Evolutionary conservation across 2,113 vertebrate species (phyloP), one percentile per base, ranked within the genome.

Genomic region (Cephalopterus ornatus): DNA sequence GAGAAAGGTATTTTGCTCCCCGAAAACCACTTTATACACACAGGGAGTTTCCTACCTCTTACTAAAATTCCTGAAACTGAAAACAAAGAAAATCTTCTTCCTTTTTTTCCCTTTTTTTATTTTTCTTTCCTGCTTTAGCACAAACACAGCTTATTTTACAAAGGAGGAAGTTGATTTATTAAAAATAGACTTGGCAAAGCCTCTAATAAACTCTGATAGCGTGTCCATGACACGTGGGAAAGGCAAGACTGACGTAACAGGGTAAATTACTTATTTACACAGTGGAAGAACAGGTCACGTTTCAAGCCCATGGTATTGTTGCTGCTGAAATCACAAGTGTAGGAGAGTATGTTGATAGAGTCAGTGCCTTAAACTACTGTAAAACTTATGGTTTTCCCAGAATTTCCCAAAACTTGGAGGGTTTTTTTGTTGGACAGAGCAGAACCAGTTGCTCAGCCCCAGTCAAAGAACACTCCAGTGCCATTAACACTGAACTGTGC

Each of bases 401-500:
- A 3, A 8, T 35, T 39, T 37, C 77, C 62, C 39, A 27, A 3
- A 3, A 10, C 33, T 41, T 30, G 12, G 27, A 39, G 12, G 17
- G 4, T 21, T 13, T 27, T 26, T 14, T 27, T 28, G 20, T 19
- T 41, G 49, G 53, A 24, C 61, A 10, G 14, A 14, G 49, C 1
- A 24, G 61, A 89, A 88, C 66, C 85, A 72, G 82, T 66, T 68
- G 89, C 68, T 96, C 88, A 93, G 78, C 77, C 75, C 78, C 3
- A 7, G 61, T 73, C 12, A 9, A 92, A 83, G 35, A 92, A 47
- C 87, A 92, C 1, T 75, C 21, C 9, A 1, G 22, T 53, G 7
- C 46, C 56, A 52, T 85, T 74, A 93, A 61, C n/a, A 19, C 37
- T 85, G 89, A 96, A 59, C 72, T 14, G 32, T 23, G 9, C 68